Evolutionary conservation across 2,797 vertebrate species (phyloP).

Genomic region (Loriculus beryllinus): DNA sequence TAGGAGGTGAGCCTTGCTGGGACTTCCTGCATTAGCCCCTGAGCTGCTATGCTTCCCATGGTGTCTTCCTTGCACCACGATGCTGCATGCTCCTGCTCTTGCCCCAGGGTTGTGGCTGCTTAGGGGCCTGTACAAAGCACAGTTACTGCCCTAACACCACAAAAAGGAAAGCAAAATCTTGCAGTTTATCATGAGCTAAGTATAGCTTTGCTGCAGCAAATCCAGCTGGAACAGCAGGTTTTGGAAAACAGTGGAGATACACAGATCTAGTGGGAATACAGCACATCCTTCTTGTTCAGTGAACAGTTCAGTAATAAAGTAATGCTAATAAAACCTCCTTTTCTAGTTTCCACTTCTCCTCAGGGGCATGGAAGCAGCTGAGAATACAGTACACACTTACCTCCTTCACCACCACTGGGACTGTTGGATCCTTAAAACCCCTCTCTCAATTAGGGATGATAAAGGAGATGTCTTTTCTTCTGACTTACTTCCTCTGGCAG

Average conservation of each 20-base stretch:
- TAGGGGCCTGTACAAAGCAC: neutral
- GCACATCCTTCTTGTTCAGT: neutral
- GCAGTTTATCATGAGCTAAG: rapidly evolving
- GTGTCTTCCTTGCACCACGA: rapidly evolving
- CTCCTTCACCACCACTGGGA: neutral
- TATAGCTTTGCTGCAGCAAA: neutral
- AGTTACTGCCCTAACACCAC: rapidly evolving
- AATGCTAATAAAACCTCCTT: neutral
- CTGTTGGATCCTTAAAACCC: neutral
- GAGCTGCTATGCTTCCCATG: neutral
- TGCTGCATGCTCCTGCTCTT: neutral
- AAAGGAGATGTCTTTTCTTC: neutral
- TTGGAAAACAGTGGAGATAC: neutral
- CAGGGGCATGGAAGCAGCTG: neutral
- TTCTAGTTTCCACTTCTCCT: neutral
- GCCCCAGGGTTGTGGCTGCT: rapidly evolving
- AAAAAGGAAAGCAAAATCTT: neutral
- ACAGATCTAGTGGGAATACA: neutral
- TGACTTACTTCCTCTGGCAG: neutral
- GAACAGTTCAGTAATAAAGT: neutral
- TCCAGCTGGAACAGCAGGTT: neutral
- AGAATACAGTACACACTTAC: neutral
- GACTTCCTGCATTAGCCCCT: neutral
- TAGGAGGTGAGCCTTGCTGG: rapidly evolving
- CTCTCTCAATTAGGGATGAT: neutral